These are phyloP conservation scores for Polyommatus iphigenia DNA, from an alignment of 2,888 invertebrate genomes.

Conservation along the genomic window DNA sequence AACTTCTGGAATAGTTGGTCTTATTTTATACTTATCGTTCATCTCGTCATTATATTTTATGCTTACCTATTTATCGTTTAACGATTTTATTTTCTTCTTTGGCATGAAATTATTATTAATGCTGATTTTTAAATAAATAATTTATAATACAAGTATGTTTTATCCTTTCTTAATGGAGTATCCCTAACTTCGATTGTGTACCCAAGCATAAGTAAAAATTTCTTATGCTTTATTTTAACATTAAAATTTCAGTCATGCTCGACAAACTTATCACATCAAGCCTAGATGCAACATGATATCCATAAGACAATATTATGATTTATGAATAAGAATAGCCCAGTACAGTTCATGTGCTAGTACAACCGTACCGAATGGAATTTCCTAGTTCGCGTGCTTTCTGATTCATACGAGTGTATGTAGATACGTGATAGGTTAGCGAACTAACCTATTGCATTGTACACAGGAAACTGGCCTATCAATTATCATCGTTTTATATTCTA, in stretches of 20 bases:
- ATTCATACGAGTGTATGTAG: constrained; percentile 66
- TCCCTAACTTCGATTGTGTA: not conserved
- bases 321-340: constrained; percentile 43
- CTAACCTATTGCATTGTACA: constrained; percentile 54
- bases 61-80: not conserved
- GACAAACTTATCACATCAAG: constrained; percentile 30
- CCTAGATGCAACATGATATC: constrained; percentile 37
- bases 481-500: constrained; percentile 43
- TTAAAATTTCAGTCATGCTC: not conserved
- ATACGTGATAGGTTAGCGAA: constrained; percentile 51
- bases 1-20: not conserved
- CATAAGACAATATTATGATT: constrained; percentile 38
- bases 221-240: not conserved
- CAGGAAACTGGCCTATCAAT: constrained; percentile 58
- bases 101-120: not conserved
- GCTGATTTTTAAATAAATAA: not conserved
- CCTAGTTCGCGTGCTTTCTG: constrained; percentile 69
- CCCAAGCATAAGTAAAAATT: not conserved
- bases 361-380: constrained; percentile 65
- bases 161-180: too few species aligned
- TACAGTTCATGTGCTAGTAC: constrained; percentile 44
- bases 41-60: too few species aligned
- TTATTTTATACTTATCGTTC: not conserved
- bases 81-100: not conserved
- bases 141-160: too few species aligned